Evolutionary conservation across 1,140 invertebrate species (phyloP), one percentile per base, ranked within the genome.

Genomic region (Drosophila serrata): DNA sequence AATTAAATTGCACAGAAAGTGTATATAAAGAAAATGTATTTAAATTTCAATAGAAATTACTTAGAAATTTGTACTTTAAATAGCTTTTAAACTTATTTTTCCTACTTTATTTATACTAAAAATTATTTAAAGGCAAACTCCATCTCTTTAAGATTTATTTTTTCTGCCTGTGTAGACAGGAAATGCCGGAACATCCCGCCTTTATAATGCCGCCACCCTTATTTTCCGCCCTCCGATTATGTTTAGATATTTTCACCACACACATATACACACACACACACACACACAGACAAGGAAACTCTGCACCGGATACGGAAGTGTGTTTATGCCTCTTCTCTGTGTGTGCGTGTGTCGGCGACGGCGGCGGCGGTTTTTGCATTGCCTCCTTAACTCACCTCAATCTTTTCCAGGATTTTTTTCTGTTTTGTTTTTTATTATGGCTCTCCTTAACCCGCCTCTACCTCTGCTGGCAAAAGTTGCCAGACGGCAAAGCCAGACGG

Each of bases 171-270:
- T 69, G 65, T 65, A 65, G 22, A 6, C 24, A 17, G 46, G 4
- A 69, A 69, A 69, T 53, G 31, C 61, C 46, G 61, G 37, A 43
- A 67, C 61, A 45, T 61, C 11, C 37, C 42, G 15, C 29, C 61
- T 31, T 29, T 59, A 15, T 53, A 15, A 12, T 19, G 3, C 27
- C 35, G 24, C 45, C 29, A 33, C 11, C 61, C 45, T 42, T 33
- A 29, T 65, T 74, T 69, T 51, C 57, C 53, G 33, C 72, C 81
- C 82, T 40, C 60, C 60, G 65, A 39, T 53, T 55, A 65, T 79
- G 79, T 74, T 76, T 67, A 76, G 79, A 61, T 77, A 82, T 77
- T 86, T 85, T 57, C 57, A 29, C 33, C 49, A 40, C 51, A 68
- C 53, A 35, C 55, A 46, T 42, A 48, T 40, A 48, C 48, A 45